Conservation (phyloP, 2,888 invertebrate species). For the Spicauda simplicius region DNA sequence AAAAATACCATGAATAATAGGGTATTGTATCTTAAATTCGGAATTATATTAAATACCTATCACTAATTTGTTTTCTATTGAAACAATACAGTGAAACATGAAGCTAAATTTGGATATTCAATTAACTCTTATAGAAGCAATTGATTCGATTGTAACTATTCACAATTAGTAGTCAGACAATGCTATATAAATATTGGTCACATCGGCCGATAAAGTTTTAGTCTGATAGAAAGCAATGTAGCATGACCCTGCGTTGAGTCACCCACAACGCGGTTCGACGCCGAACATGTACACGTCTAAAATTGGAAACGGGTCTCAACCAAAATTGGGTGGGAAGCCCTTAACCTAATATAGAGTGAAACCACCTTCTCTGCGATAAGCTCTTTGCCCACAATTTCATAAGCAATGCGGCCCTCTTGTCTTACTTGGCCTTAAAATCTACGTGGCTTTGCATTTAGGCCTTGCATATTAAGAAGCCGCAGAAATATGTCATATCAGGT, state of each 20-base stretch:
- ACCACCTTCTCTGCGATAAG: neutral
- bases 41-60: no score
- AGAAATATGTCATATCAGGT: no score
- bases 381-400: neutral
- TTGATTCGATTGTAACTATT: constrained; percentile 2
- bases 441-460: no score
- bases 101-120: no score
- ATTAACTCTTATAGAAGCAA: neutral
- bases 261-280: neutral
- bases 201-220: constrained; percentile 18
- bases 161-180: constrained; percentile 23
- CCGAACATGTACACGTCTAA: neutral
- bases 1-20: no score
- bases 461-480: no score
- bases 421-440: no score
- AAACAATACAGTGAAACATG: no score
- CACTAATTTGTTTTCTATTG: no score
- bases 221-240: constrained; percentile 24
- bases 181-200: constrained; percentile 24
- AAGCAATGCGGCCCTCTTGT: no score
- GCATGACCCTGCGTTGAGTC: constrained; percentile 20
- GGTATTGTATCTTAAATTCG: no score
- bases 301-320: neutral
- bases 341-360: neutral
- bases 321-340: neutral